Percentiles rank a stretch among this genome's conserved stretches.
Evolutionary conservation across 2,888 invertebrate genomes (phyloP).

Genomic region (Caenorhabditis plicata): DNA sequence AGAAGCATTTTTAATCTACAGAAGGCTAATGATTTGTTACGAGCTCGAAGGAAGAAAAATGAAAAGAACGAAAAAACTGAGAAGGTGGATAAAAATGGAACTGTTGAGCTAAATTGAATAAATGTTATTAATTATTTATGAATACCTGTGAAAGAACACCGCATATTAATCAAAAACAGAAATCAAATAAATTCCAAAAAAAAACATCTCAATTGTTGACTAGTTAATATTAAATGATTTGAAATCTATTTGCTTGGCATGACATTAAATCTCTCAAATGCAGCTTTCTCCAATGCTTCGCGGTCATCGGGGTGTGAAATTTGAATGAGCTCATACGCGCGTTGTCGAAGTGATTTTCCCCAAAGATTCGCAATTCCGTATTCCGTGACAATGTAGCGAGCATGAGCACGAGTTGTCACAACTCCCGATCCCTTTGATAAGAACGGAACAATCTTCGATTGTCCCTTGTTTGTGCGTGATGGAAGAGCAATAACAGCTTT

Average conservation of each 20-base stretch:
- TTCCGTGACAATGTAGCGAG: slow-evolving; percentile 89
- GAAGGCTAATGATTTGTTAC: too few species aligned
- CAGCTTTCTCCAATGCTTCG: slow-evolving; percentile 80
- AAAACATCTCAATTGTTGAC: background rate
- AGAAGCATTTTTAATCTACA: too few species aligned
- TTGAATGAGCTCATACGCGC: slow-evolving; percentile 84
- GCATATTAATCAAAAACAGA: background rate
- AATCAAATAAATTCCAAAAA: background rate
- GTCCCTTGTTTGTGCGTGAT: slow-evolving; percentile 78
- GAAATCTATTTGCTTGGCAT: slow-evolving; percentile 15
- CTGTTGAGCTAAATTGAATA: too few species aligned
- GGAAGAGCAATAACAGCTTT: slow-evolving; percentile 84
- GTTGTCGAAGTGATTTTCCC: slow-evolving; percentile 72
- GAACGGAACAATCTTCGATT: slow-evolving; percentile 81
- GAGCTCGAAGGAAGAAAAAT: too few species aligned
- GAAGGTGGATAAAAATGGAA: too few species aligned
- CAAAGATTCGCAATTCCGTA: slow-evolving; percentile 69
- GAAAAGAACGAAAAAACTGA: too few species aligned
- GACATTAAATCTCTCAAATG: slow-evolving; percentile 74
- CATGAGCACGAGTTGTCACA: slow-evolving; percentile 85
- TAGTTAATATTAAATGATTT: background rate
- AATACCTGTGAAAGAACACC: background rate
- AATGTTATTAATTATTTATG: background rate
- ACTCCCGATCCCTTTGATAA: slow-evolving; percentile 87
- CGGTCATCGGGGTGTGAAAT: slow-evolving; percentile 87